Percentiles rank a stretch among this genome's conserved stretches.
phyloP scores from a whole-genome alignment of 2,113 vertebrate species.

The Chroicocephalus ridibundus region DNA sequence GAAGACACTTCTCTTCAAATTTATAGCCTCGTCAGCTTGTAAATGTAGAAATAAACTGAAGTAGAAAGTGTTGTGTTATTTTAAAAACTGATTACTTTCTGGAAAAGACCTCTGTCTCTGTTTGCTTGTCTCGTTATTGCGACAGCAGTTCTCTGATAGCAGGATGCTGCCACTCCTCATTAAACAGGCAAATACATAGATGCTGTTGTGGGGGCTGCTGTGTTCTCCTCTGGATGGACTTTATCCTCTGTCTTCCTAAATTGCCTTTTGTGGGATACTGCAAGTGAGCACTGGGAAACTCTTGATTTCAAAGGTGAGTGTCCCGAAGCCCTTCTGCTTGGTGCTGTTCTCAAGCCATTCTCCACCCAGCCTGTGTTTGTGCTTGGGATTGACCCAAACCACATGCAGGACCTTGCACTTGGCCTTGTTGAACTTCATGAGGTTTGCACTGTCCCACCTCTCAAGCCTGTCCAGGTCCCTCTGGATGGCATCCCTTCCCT shows the following conservation, averaged over 20 bases:
- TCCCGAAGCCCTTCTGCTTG: too few species aligned
- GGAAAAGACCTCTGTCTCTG: background rate
- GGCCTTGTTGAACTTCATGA: too few species aligned
- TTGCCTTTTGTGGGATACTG: background rate
- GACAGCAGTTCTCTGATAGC: background rate
- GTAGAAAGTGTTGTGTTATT: conserved; percentile 9
- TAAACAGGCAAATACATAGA: background rate
- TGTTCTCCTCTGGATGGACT: background rate
- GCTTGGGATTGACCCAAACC: too few species aligned
- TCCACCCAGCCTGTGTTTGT: too few species aligned
- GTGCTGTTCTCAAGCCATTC: too few species aligned
- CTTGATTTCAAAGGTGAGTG: background rate
- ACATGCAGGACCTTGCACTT: too few species aligned
- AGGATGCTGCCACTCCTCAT: background rate
- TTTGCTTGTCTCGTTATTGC: conserved; percentile 21
- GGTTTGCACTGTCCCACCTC: too few species aligned
- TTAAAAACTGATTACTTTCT: conserved; percentile 42
- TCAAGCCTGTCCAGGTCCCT: too few species aligned
- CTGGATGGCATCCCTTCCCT: too few species aligned
- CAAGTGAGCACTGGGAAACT: background rate
- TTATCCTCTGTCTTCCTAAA: background rate
- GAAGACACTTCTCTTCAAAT: conserved; percentile 8
- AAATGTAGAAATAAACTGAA: conserved; percentile 41
- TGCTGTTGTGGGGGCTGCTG: background rate
- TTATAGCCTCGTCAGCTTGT: conserved; percentile 28